These are phyloP conservation scores for Epicampocera succincta DNA, from an alignment of 2,888 invertebrate genomes.

Conservation along the genomic window DNA sequence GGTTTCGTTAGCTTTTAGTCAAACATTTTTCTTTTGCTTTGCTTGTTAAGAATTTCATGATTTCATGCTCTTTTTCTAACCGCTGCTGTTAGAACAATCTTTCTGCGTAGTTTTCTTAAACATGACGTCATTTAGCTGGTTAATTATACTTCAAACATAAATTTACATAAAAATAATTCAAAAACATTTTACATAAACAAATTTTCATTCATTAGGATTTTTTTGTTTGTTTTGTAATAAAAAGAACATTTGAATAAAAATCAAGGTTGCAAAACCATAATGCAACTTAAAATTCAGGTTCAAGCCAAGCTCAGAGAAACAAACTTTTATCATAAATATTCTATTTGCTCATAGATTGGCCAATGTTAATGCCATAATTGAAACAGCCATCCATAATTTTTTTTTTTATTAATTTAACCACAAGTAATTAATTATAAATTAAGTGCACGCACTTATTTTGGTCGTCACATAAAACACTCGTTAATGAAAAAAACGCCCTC, in stretches of 20 bases:
- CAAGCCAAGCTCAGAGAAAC: constrained; percentile 48
- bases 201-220: constrained; percentile 7
- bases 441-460: constrained; percentile 66
- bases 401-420: constrained; percentile 3
- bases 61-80: background rate
- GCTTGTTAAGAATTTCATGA: no score
- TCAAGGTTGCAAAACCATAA: constrained; percentile 50
- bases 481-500: constrained; percentile 50
- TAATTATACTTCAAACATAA: constrained; percentile 22
- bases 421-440: constrained; percentile 64
- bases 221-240: constrained; percentile 20
- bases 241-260: constrained; percentile 50
- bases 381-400: constrained; percentile 53
- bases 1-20: no score
- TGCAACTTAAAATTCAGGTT: constrained; percentile 57
- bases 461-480: constrained; percentile 42
- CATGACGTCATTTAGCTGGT: constrained; percentile 49
- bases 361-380: constrained; percentile 71
- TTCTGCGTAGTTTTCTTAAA: constrained; percentile 14
- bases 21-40: no score
- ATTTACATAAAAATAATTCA: constrained; percentile 3
- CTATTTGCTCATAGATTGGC: constrained; percentile 67
- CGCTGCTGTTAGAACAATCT: constrained; percentile 8
- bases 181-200: constrained; percentile 23
- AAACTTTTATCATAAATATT: constrained; percentile 63